These are phyloP conservation scores for Polietes domitor DNA, from an alignment of 2,888 invertebrate genomes.

Conservation along the genomic window DNA sequence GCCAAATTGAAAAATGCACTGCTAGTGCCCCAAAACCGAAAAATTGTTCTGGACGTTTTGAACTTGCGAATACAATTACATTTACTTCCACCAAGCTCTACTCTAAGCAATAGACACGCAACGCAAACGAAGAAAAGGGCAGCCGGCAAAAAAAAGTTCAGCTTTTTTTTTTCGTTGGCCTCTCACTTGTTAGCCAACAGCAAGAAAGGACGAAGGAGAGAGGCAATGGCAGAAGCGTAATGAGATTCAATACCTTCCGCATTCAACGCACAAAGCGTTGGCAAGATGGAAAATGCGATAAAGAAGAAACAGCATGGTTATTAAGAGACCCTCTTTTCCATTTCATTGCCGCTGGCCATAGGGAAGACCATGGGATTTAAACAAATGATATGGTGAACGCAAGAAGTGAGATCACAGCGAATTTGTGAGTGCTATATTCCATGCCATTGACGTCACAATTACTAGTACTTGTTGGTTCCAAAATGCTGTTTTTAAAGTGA, in stretches of 20 bases:
- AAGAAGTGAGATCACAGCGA: no score
- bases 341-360: constrained; percentile 31
- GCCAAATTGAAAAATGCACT: constrained; percentile 55
- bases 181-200: constrained; percentile 42
- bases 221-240: constrained; percentile 3
- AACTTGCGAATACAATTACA: constrained; percentile 44
- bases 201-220: constrained; percentile 17
- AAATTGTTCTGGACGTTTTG: constrained; percentile 19
- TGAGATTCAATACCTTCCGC: constrained; percentile 42
- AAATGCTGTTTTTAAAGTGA: no score
- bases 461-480: no score
- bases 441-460: no score
- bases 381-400: no score
- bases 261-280: background rate
- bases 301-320: constrained; percentile 10
- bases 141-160: constrained; percentile 8
- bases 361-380: background rate
- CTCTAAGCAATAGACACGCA: background rate
- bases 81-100: constrained; percentile 19
- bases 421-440: no score
- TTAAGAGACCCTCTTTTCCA: constrained; percentile 11
- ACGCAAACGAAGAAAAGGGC: background rate
- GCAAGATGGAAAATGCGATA: background rate
- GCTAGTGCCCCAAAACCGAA: background rate
- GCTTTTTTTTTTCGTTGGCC: background rate